These are phyloP conservation scores for Heterodera carotae DNA, from an alignment of 1,140 invertebrate genomes.

Conservation along the genomic window DNA sequence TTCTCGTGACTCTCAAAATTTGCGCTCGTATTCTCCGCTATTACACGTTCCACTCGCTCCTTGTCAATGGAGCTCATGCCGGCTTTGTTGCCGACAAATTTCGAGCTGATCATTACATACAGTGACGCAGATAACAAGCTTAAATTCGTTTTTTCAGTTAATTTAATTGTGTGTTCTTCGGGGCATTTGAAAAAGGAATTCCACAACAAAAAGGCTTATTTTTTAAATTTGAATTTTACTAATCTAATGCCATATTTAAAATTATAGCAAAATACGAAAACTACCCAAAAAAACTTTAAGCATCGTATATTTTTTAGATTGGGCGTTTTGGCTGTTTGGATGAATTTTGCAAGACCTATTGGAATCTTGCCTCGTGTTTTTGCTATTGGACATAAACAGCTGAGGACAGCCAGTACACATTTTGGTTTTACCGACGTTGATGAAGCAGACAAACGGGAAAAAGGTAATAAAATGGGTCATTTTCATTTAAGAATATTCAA, in stretches of 20 bases:
- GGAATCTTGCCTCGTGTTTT: neutral
- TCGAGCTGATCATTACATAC: neutral
- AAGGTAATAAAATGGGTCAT: slow-evolving; percentile 33
- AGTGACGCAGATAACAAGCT: neutral
- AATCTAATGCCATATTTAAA: too few relatives aligned
- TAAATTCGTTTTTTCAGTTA: neutral
- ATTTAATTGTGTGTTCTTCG: too few relatives aligned
- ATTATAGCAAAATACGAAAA: too few relatives aligned
- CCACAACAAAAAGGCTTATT: too few relatives aligned
- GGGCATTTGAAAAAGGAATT: too few relatives aligned
- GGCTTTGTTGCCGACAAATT: slow-evolving; percentile 9
- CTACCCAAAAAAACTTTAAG: too few relatives aligned
- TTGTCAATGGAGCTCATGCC: slow-evolving; percentile 28
- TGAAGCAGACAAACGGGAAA: slow-evolving; percentile 53
- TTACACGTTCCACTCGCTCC: slow-evolving; percentile 48
- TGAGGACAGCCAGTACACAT: slow-evolving; percentile 51
- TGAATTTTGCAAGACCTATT: neutral
- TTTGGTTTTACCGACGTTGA: slow-evolving; percentile 56
- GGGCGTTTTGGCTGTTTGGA: too few relatives aligned
- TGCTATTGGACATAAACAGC: neutral
- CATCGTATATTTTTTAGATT: too few relatives aligned
- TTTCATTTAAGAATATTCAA: too few relatives aligned
- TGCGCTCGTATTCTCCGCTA: slow-evolving; percentile 50
- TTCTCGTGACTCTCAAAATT: slow-evolving; percentile 46
- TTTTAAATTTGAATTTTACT: too few relatives aligned